Evolutionary conservation across 1,140 invertebrate species (phyloP), one percentile per base, ranked within the genome.

Genomic region (Drosophila kurseongensis): DNA sequence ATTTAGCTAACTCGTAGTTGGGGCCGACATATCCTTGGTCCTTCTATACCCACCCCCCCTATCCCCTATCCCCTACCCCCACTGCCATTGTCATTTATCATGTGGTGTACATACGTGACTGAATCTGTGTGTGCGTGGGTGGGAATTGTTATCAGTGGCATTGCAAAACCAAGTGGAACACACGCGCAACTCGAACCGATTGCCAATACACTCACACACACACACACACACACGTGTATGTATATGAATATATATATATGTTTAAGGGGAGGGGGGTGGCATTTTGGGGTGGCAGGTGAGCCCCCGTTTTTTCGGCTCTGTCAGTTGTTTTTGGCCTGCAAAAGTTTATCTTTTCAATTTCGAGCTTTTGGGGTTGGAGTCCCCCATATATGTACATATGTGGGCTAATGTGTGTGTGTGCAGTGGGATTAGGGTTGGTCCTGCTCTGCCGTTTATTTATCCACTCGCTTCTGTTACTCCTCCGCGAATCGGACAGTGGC

Each of bases 271-370:
- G 5, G 4, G 4, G 14, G 8, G n/a, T 16, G 50, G 56, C 42
- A 23, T 4, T 23, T 45, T 10, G 51, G n/a, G 36, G 36, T 4
- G 41, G 58, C 56, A 73, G 51, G 52, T 44, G 51, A 41, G 35
- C 47, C 51, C 40, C 32, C 32, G 29, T 52, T 32, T 18, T 36
- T 47, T 54, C 23, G 38, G 29, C 59, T 66, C 55, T 63, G 41
- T 72, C 68, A 71, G 67, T 83, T 74, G 59, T 80, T 81, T 78
- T 78, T 77, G 83, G 76, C 58, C 80, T 68, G 68, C 75, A 89
- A 88, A 71, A 88, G 83, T 88, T 88, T 88, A 88, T 88, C 84
- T 88, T 88, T 88, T 88, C 83, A 88, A 88, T 88, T 88, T 83
- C 75, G 57, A 66, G 63, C 63, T 77, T 47, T 63, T 47, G 60